phyloP scores from a whole-genome alignment of 2,797 vertebrate genomes.

The Phalanger gymnotis region DNA sequence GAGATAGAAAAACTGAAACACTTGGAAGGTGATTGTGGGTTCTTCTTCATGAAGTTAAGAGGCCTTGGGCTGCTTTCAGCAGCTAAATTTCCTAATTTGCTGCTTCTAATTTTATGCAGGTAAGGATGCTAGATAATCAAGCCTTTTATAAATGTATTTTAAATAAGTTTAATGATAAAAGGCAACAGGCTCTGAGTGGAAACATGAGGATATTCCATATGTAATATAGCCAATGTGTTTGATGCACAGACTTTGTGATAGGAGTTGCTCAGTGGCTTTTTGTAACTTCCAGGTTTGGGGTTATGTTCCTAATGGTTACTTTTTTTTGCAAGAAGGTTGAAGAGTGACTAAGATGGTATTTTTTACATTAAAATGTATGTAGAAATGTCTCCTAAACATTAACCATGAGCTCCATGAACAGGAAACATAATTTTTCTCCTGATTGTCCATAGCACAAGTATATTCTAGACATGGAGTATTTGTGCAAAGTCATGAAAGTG shows the following conservation, averaged over 20 bases:
- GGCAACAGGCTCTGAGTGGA: not conserved
- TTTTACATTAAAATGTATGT: not conserved
- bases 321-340: not conserved
- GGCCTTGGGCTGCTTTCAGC: not conserved
- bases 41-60: conserved; percentile 1
- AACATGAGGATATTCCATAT: not conserved
- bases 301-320: not conserved
- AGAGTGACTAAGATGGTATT: not conserved
- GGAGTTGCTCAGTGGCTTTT: not conserved
- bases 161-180: too few species aligned
- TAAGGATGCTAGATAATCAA: too few species aligned
- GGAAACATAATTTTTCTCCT: not conserved
- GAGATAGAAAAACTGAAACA: not conserved
- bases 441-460: not conserved
- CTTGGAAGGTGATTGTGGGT: not conserved
- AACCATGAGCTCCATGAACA: conserved; percentile 13
- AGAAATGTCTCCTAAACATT: not conserved
- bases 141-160: too few species aligned
- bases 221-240: not conserved
- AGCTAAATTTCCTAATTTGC: not conserved
- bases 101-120: not conserved
- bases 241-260: not conserved
- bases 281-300: not conserved
- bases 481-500: not conserved
- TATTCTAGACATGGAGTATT: not conserved